phyloP scores from a whole-genome alignment of 2,113 vertebrate species.

The Anarhynchus alexandrinus region DNA sequence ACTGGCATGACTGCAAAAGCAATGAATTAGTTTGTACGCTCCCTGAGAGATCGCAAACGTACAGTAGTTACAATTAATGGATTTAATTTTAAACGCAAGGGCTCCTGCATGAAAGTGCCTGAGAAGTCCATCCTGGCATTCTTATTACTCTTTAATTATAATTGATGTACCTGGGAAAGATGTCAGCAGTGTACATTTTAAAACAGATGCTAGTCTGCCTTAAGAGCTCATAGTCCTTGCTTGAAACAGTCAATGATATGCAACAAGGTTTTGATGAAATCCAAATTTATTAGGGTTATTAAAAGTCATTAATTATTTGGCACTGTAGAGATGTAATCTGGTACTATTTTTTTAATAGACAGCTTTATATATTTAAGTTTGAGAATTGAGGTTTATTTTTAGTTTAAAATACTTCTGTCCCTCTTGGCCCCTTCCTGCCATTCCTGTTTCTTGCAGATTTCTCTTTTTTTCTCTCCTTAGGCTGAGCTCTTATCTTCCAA shows the following conservation, averaged over 20 bases:
- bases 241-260: background rate
- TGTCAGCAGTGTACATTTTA: constrained; percentile 45
- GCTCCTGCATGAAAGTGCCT: constrained; percentile 38
- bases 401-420: constrained; percentile 20
- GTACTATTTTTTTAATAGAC: constrained; percentile 52
- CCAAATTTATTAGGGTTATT: constrained; percentile 73
- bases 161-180: constrained; percentile 70
- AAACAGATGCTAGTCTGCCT: constrained; percentile 16
- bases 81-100: constrained; percentile 63
- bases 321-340: constrained; percentile 49
- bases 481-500: background rate
- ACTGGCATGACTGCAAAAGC: constrained; percentile 41
- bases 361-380: constrained; percentile 64
- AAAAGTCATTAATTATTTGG: constrained; percentile 74
- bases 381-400: constrained; percentile 33
- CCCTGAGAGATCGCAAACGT: constrained; percentile 53
- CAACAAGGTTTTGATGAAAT: constrained; percentile 69
- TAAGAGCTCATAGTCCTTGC: background rate
- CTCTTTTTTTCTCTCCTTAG: background rate
- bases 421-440: background rate
- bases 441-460: background rate
- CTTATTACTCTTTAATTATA: constrained; percentile 72
- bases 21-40: constrained; percentile 55
- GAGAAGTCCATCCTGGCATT: constrained; percentile 58
- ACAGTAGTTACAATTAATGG: constrained; percentile 69